Evolutionary conservation across 2,888 invertebrate genomes (phyloP).

Genomic region (Hirtodrosophila cameraria): DNA sequence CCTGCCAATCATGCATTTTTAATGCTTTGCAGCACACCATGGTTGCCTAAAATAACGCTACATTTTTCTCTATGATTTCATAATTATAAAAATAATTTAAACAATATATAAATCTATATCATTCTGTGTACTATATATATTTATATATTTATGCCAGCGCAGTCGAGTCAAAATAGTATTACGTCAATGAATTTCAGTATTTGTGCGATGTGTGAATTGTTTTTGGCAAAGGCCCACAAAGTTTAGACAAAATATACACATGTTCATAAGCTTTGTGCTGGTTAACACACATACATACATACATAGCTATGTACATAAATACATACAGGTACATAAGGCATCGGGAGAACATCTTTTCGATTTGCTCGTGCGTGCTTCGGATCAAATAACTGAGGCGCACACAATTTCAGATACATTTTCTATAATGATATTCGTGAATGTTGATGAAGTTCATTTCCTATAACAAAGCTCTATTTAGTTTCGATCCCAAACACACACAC

Average conservation of each 20-base stretch:
- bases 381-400: slow-evolving; percentile 71
- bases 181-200: slow-evolving; percentile 66
- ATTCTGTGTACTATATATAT: no score
- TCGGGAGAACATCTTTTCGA: slow-evolving; percentile 45
- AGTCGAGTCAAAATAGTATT: slow-evolving; percentile 56
- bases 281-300: slow-evolving; percentile 30
- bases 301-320: slow-evolving; percentile 23
- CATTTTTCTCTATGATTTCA: slow-evolving; percentile 69
- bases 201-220: slow-evolving; percentile 41
- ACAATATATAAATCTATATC: slow-evolving; percentile 1
- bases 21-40: slow-evolving; percentile 50
- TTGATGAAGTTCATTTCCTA: slow-evolving; percentile 26
- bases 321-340: slow-evolving; percentile 57
- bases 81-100: slow-evolving; percentile 73
- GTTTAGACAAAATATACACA: slow-evolving; percentile 58
- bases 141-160: slow-evolving; percentile 1
- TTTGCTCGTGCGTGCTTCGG: slow-evolving; percentile 57
- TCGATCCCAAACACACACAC: slow-evolving; percentile 28
- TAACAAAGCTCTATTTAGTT: slow-evolving; percentile 28
- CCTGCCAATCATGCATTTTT: slow-evolving; percentile 29
- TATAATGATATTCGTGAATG: slow-evolving; percentile 10
- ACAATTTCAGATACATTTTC: slow-evolving; percentile 44
- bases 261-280: slow-evolving; percentile 48
- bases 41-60: slow-evolving; percentile 37
- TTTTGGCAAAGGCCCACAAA: slow-evolving; percentile 76